Evolutionary conservation across 2,113 vertebrate genomes (phyloP), one percentile per base, ranked within the genome.

Genomic region (Cynoglossus semilaevis): DNA sequence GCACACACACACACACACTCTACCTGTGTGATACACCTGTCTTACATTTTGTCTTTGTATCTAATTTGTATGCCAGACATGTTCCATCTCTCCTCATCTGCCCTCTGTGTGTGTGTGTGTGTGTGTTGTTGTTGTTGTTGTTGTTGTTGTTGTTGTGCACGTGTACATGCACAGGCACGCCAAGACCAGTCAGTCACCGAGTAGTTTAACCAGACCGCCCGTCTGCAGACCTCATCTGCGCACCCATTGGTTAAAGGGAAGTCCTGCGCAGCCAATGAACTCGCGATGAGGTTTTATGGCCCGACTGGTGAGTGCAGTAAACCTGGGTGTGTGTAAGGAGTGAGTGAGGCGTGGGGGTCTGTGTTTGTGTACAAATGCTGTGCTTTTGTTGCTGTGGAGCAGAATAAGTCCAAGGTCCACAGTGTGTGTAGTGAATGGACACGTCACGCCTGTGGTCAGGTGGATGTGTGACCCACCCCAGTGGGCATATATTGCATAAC

Each of bases 141-240:
- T 29, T 65, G 63, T 68, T 43, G 36, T 37, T 41, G 35, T 49
- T 8, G 34, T 19, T 49, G 55, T 50, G 45, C 45, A 15, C 35
- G 16, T 45, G 67, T 51, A 58, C 66, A 48, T 53, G 56, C 63
- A 53, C 59, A 43, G 67, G 52, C 64, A 69, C 52, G 72, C 67
- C 56, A 63, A 43, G 51, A 53, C 52, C 37, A 72, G 66, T 65
- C 76, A 80, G 80, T 85, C 70, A 63, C 80, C 15, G 42, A 80
- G 82, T 81, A 83, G 78, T 81, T 83, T 76, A 51, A 71, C 65
- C 56, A 46, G 70, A 38, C 63, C 56, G 29, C 45, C 64, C 8
- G 63, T 55, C 53, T 49, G 44, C 74, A 76, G 72, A 56, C 58
- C 74, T 49, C 58, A 61, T 52, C 61, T 1, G 51, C 8, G 0